Evolutionary conservation across 2,797 vertebrate species (phyloP), one percentile per base, ranked within the genome.

Genomic region (Zenarchopterus dispar): DNA sequence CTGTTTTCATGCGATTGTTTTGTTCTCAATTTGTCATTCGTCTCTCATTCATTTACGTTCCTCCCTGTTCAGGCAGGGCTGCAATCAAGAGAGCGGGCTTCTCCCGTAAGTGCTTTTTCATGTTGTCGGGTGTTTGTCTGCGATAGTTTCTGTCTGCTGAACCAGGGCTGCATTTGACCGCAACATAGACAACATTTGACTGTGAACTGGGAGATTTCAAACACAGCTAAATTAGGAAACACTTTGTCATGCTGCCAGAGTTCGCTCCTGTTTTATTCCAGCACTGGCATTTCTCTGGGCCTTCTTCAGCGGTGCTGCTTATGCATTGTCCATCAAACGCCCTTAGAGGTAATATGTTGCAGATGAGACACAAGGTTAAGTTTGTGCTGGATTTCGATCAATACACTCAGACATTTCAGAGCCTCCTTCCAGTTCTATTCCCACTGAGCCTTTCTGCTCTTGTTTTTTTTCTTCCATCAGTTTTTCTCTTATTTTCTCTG

Each of bases 61-160:
- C 77, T 76, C 59, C 71, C 66, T 50, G 46, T 82, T 63, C 8
- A 59, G 61, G 69, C 63, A 2, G 16, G 26, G 60, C 43, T 81
- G 55, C 60, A 60, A 57, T 62, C 21, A n/a, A 49, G 48, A 62
- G 53, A 70, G 28, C 11, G 33, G 13, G 36, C 11, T 39, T 39
- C 36, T 39, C 36, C 36, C 11, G 2, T 80, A 66, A 81, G 72
- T 75, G 81, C 45, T 64, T 80, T 80, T 87, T 84, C 79, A 77
- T 83, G 81, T 87, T 72, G 67, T 56, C 4, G 22, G 50, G n/a
- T 61, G 64, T 78, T 75, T 64, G 55, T 76, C 60, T 16, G 36
- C 36, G 36, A 39, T 39, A 39, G 36, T 39, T 39, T 39, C 36
- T 69, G 56, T 73, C 50, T 62, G 63, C 53, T 56, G 18, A 67